Evolutionary conservation across 1,140 invertebrate species (phyloP), one percentile per base, ranked within the genome.

Genomic region (Bombus soroeensis): DNA sequence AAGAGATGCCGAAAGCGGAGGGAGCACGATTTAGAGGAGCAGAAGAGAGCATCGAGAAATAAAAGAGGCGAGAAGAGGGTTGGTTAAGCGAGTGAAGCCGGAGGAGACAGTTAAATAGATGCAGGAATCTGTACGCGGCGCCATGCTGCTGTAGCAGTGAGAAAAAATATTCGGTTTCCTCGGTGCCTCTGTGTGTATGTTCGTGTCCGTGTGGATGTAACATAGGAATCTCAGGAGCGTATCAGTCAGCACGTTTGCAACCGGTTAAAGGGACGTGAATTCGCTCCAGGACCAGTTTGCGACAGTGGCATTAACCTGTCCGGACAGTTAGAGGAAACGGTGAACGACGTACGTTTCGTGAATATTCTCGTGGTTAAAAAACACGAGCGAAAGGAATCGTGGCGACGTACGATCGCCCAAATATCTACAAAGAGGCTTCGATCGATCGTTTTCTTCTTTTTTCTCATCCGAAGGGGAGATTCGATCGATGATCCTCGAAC

Each of bases 91-190:
- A 76, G 39, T 37, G 88, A 39, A 59, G 74, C 73, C 12, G 41
- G 34, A 64, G 72, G 83, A 80, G 66, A 80, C 70, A 64, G 81
- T 86, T 93, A 94, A 95, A 92, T 93, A 94, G 93, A 94, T 93
- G 93, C 94, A 94, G 93, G 94, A 94, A 94, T 95, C 89, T 87
- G 85, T 87, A 84, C 89, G 93, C 93, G 94, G 94, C 94, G 94
- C 94, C 94, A 91, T 87, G 85, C 87, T 92, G 90, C 88, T 76
- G 87, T 86, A 84, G 81, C 68, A 62, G 62, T 59, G 72, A 86
- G 80, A 86, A 78, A 89, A 84, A 85, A 86, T 72, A 78, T 81
- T 75, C 72, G 78, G n/a, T 28, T 75, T 73, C 25, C 41, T 43
- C 5, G n/a, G 64, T 66, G 83, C 41, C 73, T 53, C 57, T 68